phyloP scores from a whole-genome alignment of 2,888 invertebrate genomes.

The Zhuqinia jingwanae region DNA sequence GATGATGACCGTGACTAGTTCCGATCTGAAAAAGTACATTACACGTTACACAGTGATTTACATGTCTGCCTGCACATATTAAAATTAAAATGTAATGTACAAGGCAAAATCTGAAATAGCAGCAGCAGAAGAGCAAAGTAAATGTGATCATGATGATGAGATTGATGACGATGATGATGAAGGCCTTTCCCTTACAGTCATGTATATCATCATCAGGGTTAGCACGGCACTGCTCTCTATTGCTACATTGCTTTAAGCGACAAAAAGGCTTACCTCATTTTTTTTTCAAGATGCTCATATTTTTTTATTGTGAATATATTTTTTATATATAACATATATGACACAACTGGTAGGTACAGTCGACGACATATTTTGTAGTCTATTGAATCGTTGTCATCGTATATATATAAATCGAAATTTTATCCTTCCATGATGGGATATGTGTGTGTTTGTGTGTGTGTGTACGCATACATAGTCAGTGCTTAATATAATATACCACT shows the following conservation, averaged over 20 bases:
- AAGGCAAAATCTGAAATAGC: slow-evolving; percentile 43
- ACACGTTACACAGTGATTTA: too few relatives aligned
- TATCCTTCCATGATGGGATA: slow-evolving; percentile 13
- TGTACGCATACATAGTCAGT: not conserved
- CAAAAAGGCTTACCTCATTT: slow-evolving; percentile 45
- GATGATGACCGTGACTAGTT: slow-evolving; percentile 51
- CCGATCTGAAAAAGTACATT: slow-evolving; percentile 62
- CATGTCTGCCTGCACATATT: slow-evolving; percentile 14
- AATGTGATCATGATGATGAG: slow-evolving; percentile 22
- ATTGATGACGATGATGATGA: slow-evolving; percentile 43
- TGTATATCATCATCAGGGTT: slow-evolving; percentile 59
- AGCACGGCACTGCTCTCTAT: not conserved
- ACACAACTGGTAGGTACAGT: not conserved
- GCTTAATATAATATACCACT: not conserved
- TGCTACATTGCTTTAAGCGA: slow-evolving; percentile 42
- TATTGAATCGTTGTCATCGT: slow-evolving; percentile 38
- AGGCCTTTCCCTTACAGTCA: slow-evolving; percentile 52
- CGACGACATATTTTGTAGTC: slow-evolving; percentile 3
- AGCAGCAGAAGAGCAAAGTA: slow-evolving; percentile 29
- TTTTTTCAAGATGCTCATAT: slow-evolving; percentile 32
- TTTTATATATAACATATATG: not conserved
- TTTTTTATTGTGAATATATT: not conserved
- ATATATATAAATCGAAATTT: slow-evolving; percentile 42
- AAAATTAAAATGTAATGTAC: slow-evolving; percentile 21
- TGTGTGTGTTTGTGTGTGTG: slow-evolving; percentile 1